phyloP scores from a whole-genome alignment of 2,888 invertebrate species.

The Elmis aenea region DNA sequence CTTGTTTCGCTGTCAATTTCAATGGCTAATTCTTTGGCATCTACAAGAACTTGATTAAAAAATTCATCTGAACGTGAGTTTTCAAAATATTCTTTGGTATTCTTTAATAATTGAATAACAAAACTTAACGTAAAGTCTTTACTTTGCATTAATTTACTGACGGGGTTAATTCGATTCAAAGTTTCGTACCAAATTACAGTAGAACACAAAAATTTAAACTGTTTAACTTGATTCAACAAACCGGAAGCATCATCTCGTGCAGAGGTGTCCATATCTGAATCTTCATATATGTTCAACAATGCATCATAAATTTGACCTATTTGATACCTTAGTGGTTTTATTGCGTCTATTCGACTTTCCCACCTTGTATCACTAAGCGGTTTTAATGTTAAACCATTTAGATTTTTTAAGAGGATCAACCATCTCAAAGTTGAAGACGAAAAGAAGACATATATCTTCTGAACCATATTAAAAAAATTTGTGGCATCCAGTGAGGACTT shows the following conservation, averaged over 20 bases:
- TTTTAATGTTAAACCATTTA: conserved; percentile 19
- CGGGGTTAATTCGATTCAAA: conserved; percentile 23
- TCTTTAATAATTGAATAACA: conserved; percentile 24
- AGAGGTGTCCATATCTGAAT: conserved; percentile 13
- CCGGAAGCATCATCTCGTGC: conserved; percentile 15
- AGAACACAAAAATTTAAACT: conserved; percentile 16
- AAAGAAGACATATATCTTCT: conserved; percentile 24
- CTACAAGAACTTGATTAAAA: conserved; percentile 24
- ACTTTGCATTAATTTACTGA: conserved; percentile 24
- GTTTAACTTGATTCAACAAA: conserved; percentile 16
- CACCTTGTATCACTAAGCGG: conserved; percentile 12
- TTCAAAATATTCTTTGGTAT: conserved; percentile 24
- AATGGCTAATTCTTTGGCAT: conserved; percentile 21
- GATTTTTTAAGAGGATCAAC: conserved; percentile 18
- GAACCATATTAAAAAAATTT: conserved; percentile 18
- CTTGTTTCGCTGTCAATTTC: conserved; percentile 23
- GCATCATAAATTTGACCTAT: conserved; percentile 7
- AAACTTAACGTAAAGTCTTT: conserved; percentile 20
- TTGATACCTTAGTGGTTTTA: conserved; percentile 7
- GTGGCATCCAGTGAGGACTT: conserved; percentile 17
- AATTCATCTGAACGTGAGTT: conserved; percentile 23
- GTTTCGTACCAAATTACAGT: no score
- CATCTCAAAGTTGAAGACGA: conserved; percentile 21
- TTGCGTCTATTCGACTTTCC: conserved; percentile 5
- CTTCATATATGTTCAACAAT: conserved; percentile 7